Conservation (phyloP, 2,888 invertebrate genomes). For the Aricia artaxerxes region DNA sequence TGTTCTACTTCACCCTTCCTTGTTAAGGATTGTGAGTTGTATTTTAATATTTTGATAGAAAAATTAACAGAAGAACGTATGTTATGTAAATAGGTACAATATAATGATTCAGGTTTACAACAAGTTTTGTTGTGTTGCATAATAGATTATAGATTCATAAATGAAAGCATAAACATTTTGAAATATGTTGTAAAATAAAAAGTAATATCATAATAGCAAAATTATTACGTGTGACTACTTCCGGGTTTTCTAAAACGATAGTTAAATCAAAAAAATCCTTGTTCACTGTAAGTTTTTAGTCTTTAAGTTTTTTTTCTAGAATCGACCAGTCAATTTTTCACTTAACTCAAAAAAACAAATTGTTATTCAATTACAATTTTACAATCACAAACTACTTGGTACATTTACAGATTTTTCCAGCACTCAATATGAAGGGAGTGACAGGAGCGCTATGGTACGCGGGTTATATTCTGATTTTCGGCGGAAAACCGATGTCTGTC, state of each 20-base stretch:
- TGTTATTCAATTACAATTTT: neutral
- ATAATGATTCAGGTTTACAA: too few species aligned
- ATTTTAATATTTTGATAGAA: neutral
- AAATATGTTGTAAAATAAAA: too few species aligned
- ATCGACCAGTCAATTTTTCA: too few species aligned
- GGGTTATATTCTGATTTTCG: slow-evolving; percentile 43
- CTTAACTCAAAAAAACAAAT: too few species aligned
- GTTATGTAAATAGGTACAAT: neutral
- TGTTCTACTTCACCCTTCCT: neutral
- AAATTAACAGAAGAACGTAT: neutral
- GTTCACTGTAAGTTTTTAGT: neutral
- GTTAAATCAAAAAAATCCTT: too few species aligned
- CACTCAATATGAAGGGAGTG: slow-evolving; percentile 3
- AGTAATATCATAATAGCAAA: too few species aligned
- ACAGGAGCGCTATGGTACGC: neutral
- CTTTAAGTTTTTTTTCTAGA: neutral
- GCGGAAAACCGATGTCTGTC: slow-evolving; percentile 54
- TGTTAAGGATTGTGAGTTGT: neutral
- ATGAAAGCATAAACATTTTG: too few species aligned
- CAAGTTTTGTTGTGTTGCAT: too few species aligned
- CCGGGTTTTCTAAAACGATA: too few species aligned
- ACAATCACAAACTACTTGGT: neutral
- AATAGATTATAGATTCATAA: too few species aligned
- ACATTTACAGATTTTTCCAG: neutral
- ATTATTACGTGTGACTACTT: too few species aligned